Conservation (phyloP, 2,113 vertebrate genomes). For the Tympanuchus pallidicinctus region DNA sequence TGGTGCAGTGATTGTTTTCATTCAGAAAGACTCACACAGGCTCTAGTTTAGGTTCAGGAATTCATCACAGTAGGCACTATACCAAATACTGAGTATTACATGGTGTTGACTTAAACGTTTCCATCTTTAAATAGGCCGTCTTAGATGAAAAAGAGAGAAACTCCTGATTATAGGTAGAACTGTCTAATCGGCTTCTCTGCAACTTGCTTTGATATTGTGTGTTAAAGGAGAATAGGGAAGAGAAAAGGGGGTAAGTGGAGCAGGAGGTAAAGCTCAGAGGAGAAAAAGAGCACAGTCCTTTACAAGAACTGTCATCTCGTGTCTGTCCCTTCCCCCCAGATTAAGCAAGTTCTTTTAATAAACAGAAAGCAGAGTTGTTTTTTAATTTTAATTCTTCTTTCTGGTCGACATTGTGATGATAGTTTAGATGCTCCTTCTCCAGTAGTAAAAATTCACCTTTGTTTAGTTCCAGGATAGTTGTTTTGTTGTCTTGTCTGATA, state of each 20-base stretch:
- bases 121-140: not conserved
- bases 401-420: not conserved
- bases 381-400: not conserved
- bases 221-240: not conserved
- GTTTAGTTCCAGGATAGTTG: not conserved
- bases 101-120: not conserved
- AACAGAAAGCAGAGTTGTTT: accelerated
- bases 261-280: not conserved
- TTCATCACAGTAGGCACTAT: not conserved
- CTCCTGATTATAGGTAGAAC: not conserved
- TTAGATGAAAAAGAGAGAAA: not conserved
- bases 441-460: not conserved
- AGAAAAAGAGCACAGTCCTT: not conserved
- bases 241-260: not conserved
- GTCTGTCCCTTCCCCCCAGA: not conserved
- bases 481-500: not conserved
- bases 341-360: not conserved
- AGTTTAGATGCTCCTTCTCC: not conserved
- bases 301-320: not conserved
- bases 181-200: not conserved
- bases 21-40: not conserved
- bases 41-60: not conserved
- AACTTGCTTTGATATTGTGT: not conserved
- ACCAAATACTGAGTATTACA: not conserved
- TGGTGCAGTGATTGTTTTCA: not conserved